These are phyloP conservation scores for Cephus nigrinus DNA, from an alignment of 2,888 invertebrate species.

Conservation along the genomic window DNA sequence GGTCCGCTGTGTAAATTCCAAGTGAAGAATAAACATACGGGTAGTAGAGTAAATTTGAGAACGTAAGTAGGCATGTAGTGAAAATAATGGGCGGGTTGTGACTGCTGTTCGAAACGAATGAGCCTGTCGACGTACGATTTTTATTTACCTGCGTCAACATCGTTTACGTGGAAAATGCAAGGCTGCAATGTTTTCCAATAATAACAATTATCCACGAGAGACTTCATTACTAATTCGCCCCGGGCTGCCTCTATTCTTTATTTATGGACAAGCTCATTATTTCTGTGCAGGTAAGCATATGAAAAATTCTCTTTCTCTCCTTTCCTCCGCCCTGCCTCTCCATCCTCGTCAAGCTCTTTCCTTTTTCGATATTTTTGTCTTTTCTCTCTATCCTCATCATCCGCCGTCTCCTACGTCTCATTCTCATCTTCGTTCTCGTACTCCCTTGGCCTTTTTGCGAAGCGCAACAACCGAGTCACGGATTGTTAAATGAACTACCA, in stretches of 20 bases:
- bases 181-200: conserved; percentile 50
- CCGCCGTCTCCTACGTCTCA: conserved; percentile 14
- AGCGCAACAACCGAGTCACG: conserved; percentile 11
- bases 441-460: conserved; percentile 16
- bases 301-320: conserved; percentile 50
- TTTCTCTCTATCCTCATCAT: conserved; percentile 18
- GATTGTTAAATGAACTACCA: conserved; percentile 16
- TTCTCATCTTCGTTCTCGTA: conserved; percentile 17
- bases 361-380: background rate
- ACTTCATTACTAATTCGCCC: conserved; percentile 63
- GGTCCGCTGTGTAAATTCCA: too few relatives aligned
- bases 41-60: too few relatives aligned
- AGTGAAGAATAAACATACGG: too few relatives aligned
- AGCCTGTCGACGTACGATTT: conserved; percentile 15
- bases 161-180: conserved; percentile 39
- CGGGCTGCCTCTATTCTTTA: conserved; percentile 60
- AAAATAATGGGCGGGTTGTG: too few relatives aligned
- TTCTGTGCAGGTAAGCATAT: conserved; percentile 65
- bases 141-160: conserved; percentile 34
- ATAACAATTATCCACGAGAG: conserved; percentile 63
- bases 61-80: too few relatives aligned
- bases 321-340: conserved; percentile 4
- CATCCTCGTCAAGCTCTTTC: conserved; percentile 11
- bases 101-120: background rate
- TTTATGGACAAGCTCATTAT: conserved; percentile 66